These are phyloP conservation scores for Glaucomys volans DNA, from an alignment of 2,113 vertebrate species.

Conservation along the genomic window DNA sequence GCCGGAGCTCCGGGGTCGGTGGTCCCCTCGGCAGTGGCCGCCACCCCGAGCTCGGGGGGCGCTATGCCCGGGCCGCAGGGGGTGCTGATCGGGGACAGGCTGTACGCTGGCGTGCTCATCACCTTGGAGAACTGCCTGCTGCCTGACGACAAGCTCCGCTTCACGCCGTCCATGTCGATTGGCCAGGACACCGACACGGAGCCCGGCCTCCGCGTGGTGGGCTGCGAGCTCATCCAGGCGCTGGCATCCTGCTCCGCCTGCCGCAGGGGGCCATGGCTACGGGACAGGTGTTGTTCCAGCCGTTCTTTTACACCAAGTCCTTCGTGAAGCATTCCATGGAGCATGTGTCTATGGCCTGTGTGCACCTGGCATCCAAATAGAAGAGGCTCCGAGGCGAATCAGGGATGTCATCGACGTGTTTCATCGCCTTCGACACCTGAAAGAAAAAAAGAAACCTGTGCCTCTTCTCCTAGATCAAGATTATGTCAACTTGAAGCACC, in stretches of 20 bases:
- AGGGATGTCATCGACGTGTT: conserved; percentile 93
- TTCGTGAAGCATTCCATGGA: conserved; percentile 94
- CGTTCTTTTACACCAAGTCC: conserved; percentile 93
- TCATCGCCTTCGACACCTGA: conserved; percentile 89
- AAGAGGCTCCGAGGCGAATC: conserved; percentile 91
- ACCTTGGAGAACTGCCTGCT: conserved; percentile 90
- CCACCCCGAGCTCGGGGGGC: conserved; percentile 27
- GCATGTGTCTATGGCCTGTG: conserved; percentile 92
- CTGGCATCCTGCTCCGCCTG: conserved; percentile 95
- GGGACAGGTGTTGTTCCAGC: conserved; percentile 92
- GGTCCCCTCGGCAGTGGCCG: background rate
- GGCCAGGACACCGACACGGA: conserved; percentile 88
- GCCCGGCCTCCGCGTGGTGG: conserved; percentile 86
- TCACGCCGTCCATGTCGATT: conserved; percentile 89
- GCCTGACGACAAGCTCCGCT: conserved; percentile 88
- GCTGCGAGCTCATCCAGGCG: conserved; percentile 90
- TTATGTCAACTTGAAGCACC: conserved; percentile 92
- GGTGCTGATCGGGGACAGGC: conserved; percentile 88
- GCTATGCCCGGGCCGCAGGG: conserved; percentile 80
- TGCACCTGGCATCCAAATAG: conserved; percentile 94
- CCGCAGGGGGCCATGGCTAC: conserved; percentile 96
- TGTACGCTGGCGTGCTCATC: conserved; percentile 90
- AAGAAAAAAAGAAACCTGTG: conserved; percentile 89
- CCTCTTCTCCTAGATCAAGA: conserved; percentile 91
- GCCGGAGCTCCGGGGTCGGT: conserved; percentile 23